phyloP scores from a whole-genome alignment of 2,113 vertebrate genomes.

The Suncus etruscus region DNA sequence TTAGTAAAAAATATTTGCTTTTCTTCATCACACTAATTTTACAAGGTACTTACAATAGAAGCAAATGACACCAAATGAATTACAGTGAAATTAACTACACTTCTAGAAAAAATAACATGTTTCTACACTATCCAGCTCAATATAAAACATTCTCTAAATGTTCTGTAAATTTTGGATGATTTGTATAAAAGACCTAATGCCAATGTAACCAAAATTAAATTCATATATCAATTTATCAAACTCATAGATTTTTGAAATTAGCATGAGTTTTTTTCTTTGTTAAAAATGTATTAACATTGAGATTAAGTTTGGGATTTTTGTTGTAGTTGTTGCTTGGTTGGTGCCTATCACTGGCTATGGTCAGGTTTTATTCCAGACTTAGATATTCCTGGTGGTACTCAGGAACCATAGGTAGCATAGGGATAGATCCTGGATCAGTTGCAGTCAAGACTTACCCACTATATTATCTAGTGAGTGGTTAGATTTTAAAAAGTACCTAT shows the following conservation, averaged over 20 bases:
- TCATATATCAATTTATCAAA: conserved; percentile 29
- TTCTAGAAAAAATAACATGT: conserved; percentile 31
- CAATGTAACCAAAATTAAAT: background rate
- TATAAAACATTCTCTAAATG: conserved; percentile 34
- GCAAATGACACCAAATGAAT: conserved; percentile 51
- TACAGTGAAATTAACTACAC: conserved; percentile 51
- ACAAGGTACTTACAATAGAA: background rate
- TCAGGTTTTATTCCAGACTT: no score
- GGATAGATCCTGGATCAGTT: no score
- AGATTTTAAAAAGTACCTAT: background rate
- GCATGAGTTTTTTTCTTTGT: background rate
- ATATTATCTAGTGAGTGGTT: no score
- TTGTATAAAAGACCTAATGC: conserved; percentile 50
- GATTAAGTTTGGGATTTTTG: background rate
- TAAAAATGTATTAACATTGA: background rate
- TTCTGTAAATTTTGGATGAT: conserved; percentile 49
- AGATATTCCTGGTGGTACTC: no score
- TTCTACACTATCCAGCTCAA: background rate
- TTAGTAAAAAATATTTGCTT: conserved; percentile 49
- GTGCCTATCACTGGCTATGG: no score
- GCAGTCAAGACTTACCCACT: no score
- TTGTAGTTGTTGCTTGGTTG: no score
- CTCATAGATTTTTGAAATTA: background rate
- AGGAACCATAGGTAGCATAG: no score
- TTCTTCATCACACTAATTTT: background rate